phyloP scores from a whole-genome alignment of 2,888 invertebrate genomes.

The Icerya purchasi region DNA sequence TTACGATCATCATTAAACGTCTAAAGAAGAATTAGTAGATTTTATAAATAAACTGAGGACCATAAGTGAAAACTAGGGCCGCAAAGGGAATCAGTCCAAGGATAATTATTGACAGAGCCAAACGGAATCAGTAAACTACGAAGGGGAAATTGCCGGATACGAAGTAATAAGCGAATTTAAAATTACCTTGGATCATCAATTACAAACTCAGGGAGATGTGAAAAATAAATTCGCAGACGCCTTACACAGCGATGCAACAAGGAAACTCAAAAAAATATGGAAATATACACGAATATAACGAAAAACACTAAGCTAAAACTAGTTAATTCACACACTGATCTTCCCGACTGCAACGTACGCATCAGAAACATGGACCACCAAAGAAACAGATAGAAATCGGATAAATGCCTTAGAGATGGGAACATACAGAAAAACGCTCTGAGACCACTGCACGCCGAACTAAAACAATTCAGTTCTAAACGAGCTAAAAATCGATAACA shows the following conservation, averaged over 20 bases:
- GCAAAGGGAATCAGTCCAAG: too few species aligned
- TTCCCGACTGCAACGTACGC: not conserved
- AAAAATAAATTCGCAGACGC: not conserved
- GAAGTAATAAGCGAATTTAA: not conserved
- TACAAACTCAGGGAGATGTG: not conserved
- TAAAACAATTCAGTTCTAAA: too few species aligned
- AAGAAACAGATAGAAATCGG: not conserved
- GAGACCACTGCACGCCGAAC: too few species aligned
- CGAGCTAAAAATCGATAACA: too few species aligned
- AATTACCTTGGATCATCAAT: not conserved
- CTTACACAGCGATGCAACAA: not conserved
- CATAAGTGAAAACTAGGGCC: too few species aligned
- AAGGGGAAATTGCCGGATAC: not conserved
- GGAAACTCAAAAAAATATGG: not conserved
- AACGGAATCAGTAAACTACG: too few species aligned
- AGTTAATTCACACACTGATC: not conserved
- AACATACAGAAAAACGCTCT: not conserved
- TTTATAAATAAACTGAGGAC: too few species aligned
- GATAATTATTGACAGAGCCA: too few species aligned
- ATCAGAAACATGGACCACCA: not conserved
- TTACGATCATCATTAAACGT: too few species aligned
- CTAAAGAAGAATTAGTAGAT: too few species aligned
- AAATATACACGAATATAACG: not conserved
- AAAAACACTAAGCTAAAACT: not conserved
- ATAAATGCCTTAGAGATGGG: not conserved